phyloP scores from a whole-genome alignment of 2,888 invertebrate species.

The Chaitophorus viminalis region DNA sequence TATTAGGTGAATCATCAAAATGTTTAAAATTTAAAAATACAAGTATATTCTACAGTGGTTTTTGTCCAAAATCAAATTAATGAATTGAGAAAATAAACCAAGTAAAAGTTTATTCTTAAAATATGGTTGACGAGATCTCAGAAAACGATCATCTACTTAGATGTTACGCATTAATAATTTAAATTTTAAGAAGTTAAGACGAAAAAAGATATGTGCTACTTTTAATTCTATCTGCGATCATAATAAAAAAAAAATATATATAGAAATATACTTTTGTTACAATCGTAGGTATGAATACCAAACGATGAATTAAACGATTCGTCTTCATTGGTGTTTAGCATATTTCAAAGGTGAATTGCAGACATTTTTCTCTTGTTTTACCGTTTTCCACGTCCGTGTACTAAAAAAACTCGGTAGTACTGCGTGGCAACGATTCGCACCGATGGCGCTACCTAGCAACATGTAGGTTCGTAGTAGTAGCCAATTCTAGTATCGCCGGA shows the following conservation, averaged over 20 bases:
- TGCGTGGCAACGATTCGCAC: background rate
- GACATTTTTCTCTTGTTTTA: background rate
- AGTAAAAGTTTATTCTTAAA: background rate
- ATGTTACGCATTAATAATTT: background rate
- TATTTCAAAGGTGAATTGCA: background rate
- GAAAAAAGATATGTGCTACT: background rate
- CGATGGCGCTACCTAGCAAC: constrained; percentile 5
- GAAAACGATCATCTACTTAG: background rate
- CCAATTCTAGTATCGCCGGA: background rate
- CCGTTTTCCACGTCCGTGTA: background rate
- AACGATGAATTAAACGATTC: background rate
- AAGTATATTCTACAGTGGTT: background rate
- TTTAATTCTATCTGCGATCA: background rate
- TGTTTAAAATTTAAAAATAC: too few relatives aligned
- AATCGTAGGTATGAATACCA: background rate
- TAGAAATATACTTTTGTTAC: background rate
- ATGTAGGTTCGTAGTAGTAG: background rate
- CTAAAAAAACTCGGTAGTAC: too few relatives aligned
- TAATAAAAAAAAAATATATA: background rate
- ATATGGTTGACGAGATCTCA: background rate
- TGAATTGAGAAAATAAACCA: background rate
- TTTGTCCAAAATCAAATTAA: background rate
- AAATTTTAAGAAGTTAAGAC: background rate
- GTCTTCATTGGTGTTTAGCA: background rate
- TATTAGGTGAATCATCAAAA: too few relatives aligned